Evolutionary conservation across 2,888 invertebrate genomes (phyloP), one percentile per base, ranked within the genome.

Genomic region (Hipparchia semele): DNA sequence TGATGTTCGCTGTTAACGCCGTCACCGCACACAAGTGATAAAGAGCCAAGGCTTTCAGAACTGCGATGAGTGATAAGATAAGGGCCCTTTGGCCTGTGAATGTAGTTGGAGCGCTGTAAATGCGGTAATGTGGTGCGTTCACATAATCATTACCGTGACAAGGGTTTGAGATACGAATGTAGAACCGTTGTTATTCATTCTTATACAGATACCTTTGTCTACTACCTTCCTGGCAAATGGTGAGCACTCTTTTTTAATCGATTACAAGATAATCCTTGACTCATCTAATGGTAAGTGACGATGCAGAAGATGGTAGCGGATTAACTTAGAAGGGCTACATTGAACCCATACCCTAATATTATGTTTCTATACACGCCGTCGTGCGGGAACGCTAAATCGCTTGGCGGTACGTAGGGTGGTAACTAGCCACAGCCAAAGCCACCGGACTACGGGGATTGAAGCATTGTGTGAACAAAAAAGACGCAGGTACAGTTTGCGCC

Each of bases 31-130:
- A 54, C 54, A 45, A 66, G 66, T 66, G 54, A 53, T 54, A 66
- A 66, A 66, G 58, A 68, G 46, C 66, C 33, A 13, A 59, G 56
- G 68, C 68, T 58, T 46, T 68, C 23, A 68, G 13, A 9, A 39
- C 13, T 58, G 68, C 58, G 58, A 68, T 68, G 33, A 68, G 68
- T 68, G 59, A 59, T 60, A 68, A 68, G 68, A 68, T 68, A 68
- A 51, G 68, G 59, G 49, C 68, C 56, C 59, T 60, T 68, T 12
- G 49, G 45, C 59, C 68, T 49, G 45, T n/a, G 68, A 59, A 68
- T 68, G 23, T 68, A 59, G 59, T 59, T 68, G 68, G 59, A 23
- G 59, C 68, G 59, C 49, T 45, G 33, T 51, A 51, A 49, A 59
- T 68, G 59, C 59, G 68, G 23, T 59, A 12, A 59, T 33, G 13